Base-by-base conservation (phyloP, 1,140 invertebrate species). In the Scaptomyza graminum region DNA sequence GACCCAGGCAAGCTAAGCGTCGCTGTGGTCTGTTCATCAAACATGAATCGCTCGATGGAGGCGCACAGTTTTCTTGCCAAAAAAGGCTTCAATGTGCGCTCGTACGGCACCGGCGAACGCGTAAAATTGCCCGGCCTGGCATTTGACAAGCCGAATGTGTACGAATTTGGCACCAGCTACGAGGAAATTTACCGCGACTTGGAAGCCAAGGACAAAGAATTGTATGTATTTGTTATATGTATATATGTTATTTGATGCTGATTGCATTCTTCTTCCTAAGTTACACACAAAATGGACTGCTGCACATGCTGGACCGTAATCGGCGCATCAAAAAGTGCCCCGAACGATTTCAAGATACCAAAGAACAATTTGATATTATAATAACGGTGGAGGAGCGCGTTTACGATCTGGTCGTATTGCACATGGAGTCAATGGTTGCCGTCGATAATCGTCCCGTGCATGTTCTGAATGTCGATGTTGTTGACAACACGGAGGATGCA, bases 11-110 rank as follows among this genome's bases (percentile, higher is more conserved):
- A 95, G 82, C 93, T 98, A 77, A 95, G 94, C 90, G 94, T 99
- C 84, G 98, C 98, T 9, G 97, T 99, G 49, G 97, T 99, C 73
- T 99, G 99, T 93, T 99, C 98, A 5, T 99, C 98, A 87, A 99
- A 99, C 92, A 99, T 99, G 97, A 99, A 99, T 91, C 94, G 99
- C 67, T 99, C 97, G 85, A 99, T 99, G 99, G 99, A 99, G 94
- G 98, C 98, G 11, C 99, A 99, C 94, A 96, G 96, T 57, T 98
- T 98, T 92, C 92, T 99, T 16, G 96, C 96, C 57, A 99, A 99
- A 94, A 99, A 99, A 91, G 98, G 98, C 2, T 99, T 98, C 87
- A 95, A 95, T 87, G 98, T 99, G 0, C 74, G 85, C 50, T 99
- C 98, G 0, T 99, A 97, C 93, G 99, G 99, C 7, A 99, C 98